Base-by-base conservation (phyloP, 1,140 invertebrate species). In the Palaemon carinicauda region DNA sequence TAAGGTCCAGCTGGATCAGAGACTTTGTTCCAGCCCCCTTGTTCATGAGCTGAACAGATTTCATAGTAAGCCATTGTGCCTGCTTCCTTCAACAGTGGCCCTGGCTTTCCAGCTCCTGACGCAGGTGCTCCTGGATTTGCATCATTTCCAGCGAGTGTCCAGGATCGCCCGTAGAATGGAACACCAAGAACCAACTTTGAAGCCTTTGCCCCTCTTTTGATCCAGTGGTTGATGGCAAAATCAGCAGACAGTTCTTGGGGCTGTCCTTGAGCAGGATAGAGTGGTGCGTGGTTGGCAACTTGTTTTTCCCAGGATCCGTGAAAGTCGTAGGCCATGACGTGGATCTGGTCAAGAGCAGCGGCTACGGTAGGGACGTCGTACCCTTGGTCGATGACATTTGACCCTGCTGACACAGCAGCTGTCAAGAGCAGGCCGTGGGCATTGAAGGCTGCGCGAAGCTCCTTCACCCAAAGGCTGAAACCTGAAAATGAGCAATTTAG, bases 331-430 rank as follows among this genome's bases (percentile, higher is more conserved):
- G 92, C 89, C 92, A 92, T 92, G 53, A 90, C 69, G 84, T 90
- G 89, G 33, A 90, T 88, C 65, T 89, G 85, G 71, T 90, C 88
- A 0, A 90, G 41, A 24, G 84, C 79, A 4, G 51, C 21, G 17
- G 87, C 80, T 12, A 90, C 54, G 79, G 80, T 24, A 31, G 88
- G 75, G 15, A 90, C 87, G 33, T 90, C 87, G 27, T 90, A 90
- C 90, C 96, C 96, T 24, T 95, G 95, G 96, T 89, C 92, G 29
- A 94, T 94, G n/a, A 94, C 92, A 89, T 96, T 96, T 1, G 96
- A 94, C 88, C 96, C 96, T 31, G 96, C 96, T 19, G 96, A 91
- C 1, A 96, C 94, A 19, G 94, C 93, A 17, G 93, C 91, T 0
- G 93, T 92, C 5, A 94, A 88, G 0, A 96, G 91, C 41, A 82